These are phyloP conservation scores for Dipodomys stephensi DNA, from an alignment of 2,113 vertebrate species.

Conservation along the genomic window DNA sequence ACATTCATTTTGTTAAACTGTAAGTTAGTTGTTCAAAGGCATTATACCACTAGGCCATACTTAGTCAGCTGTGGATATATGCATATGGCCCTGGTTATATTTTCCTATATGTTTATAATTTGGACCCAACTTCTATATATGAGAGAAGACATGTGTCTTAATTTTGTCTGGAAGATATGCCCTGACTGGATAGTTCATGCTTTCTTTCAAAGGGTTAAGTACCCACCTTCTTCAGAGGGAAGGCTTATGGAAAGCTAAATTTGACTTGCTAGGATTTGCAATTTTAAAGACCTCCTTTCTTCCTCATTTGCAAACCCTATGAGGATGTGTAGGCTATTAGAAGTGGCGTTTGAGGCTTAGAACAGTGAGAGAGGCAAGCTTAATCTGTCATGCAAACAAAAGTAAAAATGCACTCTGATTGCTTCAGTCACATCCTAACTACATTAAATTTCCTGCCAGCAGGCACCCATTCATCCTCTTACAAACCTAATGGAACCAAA, in stretches of 20 bases:
- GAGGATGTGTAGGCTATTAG: constrained; percentile 76
- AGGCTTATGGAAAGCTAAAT: constrained; percentile 68
- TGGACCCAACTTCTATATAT: too few species aligned
- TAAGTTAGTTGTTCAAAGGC: too few species aligned
- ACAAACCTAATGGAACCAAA: constrained; percentile 81
- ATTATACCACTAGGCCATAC: too few species aligned
- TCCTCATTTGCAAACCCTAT: constrained; percentile 80
- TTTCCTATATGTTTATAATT: too few species aligned
- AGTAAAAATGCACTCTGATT: constrained; percentile 83
- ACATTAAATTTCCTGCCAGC: constrained; percentile 82
- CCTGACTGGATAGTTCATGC: not conserved
- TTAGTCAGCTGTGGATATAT: too few species aligned
- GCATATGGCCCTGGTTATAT: too few species aligned
- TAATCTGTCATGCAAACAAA: constrained; percentile 82
- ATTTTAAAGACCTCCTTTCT: constrained; percentile 79
- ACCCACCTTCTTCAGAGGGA: constrained; percentile 59
- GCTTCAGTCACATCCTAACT: constrained; percentile 81
- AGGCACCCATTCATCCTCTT: constrained; percentile 81
- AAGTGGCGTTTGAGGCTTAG: constrained; percentile 72
- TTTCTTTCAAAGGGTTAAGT: constrained; percentile 71
- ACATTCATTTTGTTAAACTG: too few species aligned
- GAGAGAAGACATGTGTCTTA: too few species aligned
- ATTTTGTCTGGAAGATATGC: not conserved
- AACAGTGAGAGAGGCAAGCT: constrained; percentile 76
- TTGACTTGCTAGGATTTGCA: constrained; percentile 79